phyloP scores from a whole-genome alignment of 2,888 invertebrate genomes.

The Leucania comma region DNA sequence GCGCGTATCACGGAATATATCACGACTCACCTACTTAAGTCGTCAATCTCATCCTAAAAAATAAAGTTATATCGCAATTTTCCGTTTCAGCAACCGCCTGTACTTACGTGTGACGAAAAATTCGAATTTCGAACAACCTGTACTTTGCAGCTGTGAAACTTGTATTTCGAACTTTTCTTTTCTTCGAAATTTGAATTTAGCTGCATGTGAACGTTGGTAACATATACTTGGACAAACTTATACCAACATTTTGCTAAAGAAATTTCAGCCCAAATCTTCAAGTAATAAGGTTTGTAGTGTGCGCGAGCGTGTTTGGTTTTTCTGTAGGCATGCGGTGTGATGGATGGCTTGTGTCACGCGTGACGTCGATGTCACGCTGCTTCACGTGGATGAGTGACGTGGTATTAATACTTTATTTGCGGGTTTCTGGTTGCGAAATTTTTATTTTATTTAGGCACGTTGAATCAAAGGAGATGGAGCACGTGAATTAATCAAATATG shows the following conservation, averaged over 20 bases:
- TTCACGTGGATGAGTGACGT: constrained; percentile 80
- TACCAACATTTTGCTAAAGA: neutral
- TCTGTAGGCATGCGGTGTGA: constrained; percentile 83
- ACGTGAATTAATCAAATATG: constrained; percentile 50
- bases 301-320: constrained; percentile 61
- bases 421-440: constrained; percentile 59
- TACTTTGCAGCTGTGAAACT: constrained; percentile 38
- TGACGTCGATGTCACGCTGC: constrained; percentile 84
- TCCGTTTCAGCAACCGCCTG: constrained; percentile 84
- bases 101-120: constrained; percentile 83
- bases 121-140: constrained; percentile 67
- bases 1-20: constrained; percentile 76
- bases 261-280: constrained; percentile 55
- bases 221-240: constrained; percentile 66
- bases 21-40: constrained; percentile 78
- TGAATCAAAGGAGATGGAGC: constrained; percentile 30
- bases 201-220: constrained; percentile 68
- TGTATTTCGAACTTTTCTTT: constrained; percentile 38
- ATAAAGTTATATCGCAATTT: constrained; percentile 89
- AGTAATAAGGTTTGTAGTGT: constrained; percentile 49
- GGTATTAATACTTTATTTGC: constrained; percentile 78
- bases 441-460: constrained; percentile 61
- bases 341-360: constrained; percentile 85
- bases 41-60: constrained; percentile 87
- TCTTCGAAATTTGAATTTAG: constrained; percentile 19